These are phyloP conservation scores for Rhinoraja longicauda DNA, from an alignment of 2,797 vertebrate genomes.

Conservation along the genomic window DNA sequence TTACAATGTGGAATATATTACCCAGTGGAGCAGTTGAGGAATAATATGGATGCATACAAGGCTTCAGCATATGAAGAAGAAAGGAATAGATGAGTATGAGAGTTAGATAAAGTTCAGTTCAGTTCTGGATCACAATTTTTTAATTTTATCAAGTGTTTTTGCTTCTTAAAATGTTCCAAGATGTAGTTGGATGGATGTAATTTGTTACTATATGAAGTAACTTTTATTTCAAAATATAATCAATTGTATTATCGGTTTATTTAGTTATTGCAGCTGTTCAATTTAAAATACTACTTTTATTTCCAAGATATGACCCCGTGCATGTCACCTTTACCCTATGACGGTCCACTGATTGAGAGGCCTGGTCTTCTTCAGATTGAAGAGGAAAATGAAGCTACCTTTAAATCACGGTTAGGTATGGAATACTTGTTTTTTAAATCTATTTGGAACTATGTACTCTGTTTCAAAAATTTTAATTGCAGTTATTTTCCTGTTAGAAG, in stretches of 20 bases:
- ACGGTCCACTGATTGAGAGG: constrained; percentile 68
- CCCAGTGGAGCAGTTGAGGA: neutral
- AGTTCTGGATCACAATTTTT: neutral
- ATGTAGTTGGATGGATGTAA: neutral
- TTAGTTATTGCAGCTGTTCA: neutral
- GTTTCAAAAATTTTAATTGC: neutral
- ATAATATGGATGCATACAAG: neutral
- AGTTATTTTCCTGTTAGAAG: neutral
- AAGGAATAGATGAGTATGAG: neutral
- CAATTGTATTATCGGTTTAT: neutral
- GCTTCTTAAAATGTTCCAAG: neutral
- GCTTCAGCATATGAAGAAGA: neutral
- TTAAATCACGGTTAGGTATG: constrained; percentile 73
- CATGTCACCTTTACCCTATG: constrained; percentile 81
- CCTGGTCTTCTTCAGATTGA: constrained; percentile 61
- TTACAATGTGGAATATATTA: constrained; percentile 3
- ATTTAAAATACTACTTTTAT: constrained; percentile 20
- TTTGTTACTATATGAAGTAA: neutral
- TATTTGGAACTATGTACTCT: neutral
- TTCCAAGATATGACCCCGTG: constrained; percentile 81
- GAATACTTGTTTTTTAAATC: constrained; percentile 37
- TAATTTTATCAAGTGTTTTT: neutral
- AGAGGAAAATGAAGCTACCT: constrained; percentile 65
- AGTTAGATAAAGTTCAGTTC: neutral
- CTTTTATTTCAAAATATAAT: neutral